These are phyloP conservation scores for Hymenopus coronatus DNA, from an alignment of 2,888 invertebrate genomes.

Conservation along the genomic window DNA sequence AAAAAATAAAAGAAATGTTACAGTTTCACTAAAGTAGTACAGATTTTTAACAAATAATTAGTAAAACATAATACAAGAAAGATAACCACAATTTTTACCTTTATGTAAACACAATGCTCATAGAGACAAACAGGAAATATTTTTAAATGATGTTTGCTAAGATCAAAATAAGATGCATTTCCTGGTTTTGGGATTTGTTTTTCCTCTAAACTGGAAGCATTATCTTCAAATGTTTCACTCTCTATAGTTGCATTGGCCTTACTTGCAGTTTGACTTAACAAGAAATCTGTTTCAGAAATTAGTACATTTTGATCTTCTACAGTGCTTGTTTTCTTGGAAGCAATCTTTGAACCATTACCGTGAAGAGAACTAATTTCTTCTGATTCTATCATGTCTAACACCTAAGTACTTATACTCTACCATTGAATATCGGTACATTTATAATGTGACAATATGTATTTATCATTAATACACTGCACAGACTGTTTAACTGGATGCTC, in stretches of 20 bases:
- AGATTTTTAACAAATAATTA: neutral
- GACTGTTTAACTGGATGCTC: no score
- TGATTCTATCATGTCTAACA: neutral
- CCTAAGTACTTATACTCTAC: no score
- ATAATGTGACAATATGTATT: no score
- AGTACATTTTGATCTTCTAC: neutral
- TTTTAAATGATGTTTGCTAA: neutral
- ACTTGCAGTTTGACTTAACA: neutral
- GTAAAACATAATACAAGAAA: neutral
- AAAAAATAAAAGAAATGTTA: neutral
- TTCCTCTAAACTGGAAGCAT: neutral
- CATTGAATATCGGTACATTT: no score
- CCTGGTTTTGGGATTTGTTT: neutral
- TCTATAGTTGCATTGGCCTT: neutral
- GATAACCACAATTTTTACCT: neutral
- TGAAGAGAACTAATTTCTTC: neutral
- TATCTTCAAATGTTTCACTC: neutral
- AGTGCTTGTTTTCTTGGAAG: neutral
- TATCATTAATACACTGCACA: no score
- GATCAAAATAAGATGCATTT: slow-evolving; percentile 2
- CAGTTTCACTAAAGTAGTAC: neutral
- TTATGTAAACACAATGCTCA: neutral
- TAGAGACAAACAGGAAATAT: neutral
- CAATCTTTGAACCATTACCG: neutral
- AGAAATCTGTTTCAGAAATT: neutral